A percentile compares a stretch with the other conserved stretches of the same genome.
phyloP scores from a whole-genome alignment of 2,888 invertebrate species.

The Spilosoma lubricipeda region DNA sequence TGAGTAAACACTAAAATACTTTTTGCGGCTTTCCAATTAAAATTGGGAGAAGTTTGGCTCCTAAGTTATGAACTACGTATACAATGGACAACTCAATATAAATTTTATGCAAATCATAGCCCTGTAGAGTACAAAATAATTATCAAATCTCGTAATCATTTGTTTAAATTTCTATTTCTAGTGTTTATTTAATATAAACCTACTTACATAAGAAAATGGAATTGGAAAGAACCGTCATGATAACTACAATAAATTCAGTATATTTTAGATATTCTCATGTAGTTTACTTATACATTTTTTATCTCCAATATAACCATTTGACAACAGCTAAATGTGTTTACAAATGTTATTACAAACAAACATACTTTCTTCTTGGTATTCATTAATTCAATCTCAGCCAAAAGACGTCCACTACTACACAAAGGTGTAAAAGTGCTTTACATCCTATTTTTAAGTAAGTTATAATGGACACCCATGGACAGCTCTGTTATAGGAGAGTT shows the following conservation, averaged over 20 bases:
- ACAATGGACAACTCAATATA: not conserved
- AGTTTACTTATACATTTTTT: not conserved
- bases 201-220: not conserved
- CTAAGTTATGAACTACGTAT: not conserved
- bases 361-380: no score
- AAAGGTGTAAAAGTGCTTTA: no score
- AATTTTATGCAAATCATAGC: not conserved
- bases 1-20: not conserved
- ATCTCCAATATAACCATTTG: not conserved
- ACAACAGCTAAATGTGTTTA: not conserved
- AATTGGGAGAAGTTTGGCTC: not conserved
- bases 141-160: not conserved
- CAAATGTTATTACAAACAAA: no score
- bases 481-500: no score
- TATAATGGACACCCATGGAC: no score
- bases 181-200: not conserved
- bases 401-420: no score
- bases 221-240: not conserved
- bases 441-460: no score
- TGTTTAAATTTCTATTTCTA: not conserved
- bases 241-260: not conserved
- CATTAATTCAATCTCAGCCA: no score
- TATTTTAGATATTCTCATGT: not conserved
- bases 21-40: not conserved
- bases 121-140: not conserved